Evolutionary conservation across 1,140 invertebrate species (phyloP), one percentile per base, ranked within the genome.

Genomic region (Drosophila takahashii): DNA sequence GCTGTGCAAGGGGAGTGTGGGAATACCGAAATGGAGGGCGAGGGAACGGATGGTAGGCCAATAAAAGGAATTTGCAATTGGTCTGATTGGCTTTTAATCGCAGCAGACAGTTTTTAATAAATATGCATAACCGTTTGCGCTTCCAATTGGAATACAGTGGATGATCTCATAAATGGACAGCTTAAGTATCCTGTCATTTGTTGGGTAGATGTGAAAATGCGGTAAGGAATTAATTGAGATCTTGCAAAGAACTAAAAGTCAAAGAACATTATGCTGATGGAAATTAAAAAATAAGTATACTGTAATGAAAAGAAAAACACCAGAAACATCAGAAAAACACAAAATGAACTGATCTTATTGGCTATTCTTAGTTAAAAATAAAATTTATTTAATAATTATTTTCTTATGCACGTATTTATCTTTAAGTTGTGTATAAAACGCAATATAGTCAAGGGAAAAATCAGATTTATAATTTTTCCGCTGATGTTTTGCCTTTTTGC

Each of bases 61-160:
- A 87, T 87, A 87, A 87, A 87, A 84, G 84, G 83, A 89, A 86
- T 86, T 86, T 81, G 75, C 83, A 86, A 86, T 87, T 87, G 83
- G 84, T 81, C 76, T 79, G 84, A 87, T 87, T 87, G 83, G 84
- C 83, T 87, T 87, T 87, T 87, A 87, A 87, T 87, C 83, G 83
- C 84, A 79, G 79, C 77, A 87, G 83, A 87, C 83, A 89, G 79
- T 89, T 87, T 87, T 87, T 87, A 87, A 87, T 89, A 87, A 87
- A 87, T 87, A 87, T 87, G 84, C 84, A 86, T 86, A 87, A 87
- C 83, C 78, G 51, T 74, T 70, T 70, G 67, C 34, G 41, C 56
- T 47, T 48, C 27, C 41, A 70, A 69, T 39, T 70, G 50, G 27
- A 36, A 26, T 18, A 52, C 52, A 44, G 71, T 59, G 52, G 36